A percentile compares a stretch with the other conserved stretches of the same genome.
phyloP scores from a whole-genome alignment of 2,113 vertebrate species.

The Pithys albifrons region DNA sequence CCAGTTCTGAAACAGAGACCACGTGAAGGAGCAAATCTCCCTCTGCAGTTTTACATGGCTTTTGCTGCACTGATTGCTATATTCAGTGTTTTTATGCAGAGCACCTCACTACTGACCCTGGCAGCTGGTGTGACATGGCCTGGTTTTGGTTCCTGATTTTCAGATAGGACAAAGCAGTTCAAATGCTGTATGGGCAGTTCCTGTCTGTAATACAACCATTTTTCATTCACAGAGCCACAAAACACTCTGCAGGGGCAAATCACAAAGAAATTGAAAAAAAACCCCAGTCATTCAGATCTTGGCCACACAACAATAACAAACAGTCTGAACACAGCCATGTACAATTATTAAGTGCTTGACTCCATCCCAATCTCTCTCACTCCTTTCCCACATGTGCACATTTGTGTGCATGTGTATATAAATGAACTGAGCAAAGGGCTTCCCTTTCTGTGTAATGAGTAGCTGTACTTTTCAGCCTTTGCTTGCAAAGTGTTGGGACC shows the following conservation, averaged over 20 bases:
- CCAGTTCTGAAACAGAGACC: not conserved
- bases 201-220: not conserved
- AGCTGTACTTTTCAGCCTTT: not conserved
- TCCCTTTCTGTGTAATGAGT: not conserved
- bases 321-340: not conserved
- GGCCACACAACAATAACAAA: not conserved
- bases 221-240: not conserved
- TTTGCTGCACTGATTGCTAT: not conserved
- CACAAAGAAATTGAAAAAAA: not conserved
- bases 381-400: not conserved
- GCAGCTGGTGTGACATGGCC: not conserved
- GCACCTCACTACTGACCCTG: not conserved
- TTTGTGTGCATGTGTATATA: not conserved
- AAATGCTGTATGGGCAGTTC: not conserved
- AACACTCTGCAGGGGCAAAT: rapidly evolving
- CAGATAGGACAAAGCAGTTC: not conserved
- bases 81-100: not conserved
- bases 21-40: not conserved
- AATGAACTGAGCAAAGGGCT: not conserved
- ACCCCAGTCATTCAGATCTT: not conserved
- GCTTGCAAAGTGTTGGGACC: not conserved
- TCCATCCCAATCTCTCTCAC: not conserved
- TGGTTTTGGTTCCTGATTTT: not conserved
- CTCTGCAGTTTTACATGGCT: not conserved
- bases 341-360: not conserved